Conservation (phyloP, 2,888 invertebrate genomes). For the Rotaria macrura region DNA sequence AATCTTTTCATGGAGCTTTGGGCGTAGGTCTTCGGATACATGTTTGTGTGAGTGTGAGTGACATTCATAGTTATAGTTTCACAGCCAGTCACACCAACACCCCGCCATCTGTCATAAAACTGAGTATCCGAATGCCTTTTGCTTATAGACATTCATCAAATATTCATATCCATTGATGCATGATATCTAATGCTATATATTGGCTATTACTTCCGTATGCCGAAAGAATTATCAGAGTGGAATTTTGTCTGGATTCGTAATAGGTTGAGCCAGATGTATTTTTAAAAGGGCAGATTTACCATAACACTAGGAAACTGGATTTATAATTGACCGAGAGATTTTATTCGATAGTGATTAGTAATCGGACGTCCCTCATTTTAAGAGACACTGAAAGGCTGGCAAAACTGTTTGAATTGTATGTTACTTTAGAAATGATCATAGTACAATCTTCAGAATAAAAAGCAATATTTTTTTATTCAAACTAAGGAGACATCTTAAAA, state of each 20-base stretch:
- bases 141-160: not conserved
- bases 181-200: not conserved
- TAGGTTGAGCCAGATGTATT: not conserved
- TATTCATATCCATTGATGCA: not conserved
- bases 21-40: too few relatives aligned
- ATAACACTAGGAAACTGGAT: not conserved
- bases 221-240: not conserved
- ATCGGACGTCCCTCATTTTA: not conserved
- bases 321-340: not conserved
- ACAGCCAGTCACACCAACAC: too few relatives aligned
- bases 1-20: too few relatives aligned
- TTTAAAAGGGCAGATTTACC: not conserved
- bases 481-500: too few relatives aligned
- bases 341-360: not conserved
- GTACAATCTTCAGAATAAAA: not conserved
- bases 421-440: not conserved
- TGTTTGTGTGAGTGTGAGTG: too few relatives aligned
- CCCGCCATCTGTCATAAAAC: not conserved
- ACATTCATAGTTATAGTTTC: too few relatives aligned
- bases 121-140: not conserved
- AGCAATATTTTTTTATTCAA: too few relatives aligned
- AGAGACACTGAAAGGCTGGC: not conserved
- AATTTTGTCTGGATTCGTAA: not conserved
- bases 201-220: not conserved
- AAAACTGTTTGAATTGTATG: not conserved